phyloP scores from a whole-genome alignment of 2,797 vertebrate genomes.

The Allochrocebus solatus region DNA sequence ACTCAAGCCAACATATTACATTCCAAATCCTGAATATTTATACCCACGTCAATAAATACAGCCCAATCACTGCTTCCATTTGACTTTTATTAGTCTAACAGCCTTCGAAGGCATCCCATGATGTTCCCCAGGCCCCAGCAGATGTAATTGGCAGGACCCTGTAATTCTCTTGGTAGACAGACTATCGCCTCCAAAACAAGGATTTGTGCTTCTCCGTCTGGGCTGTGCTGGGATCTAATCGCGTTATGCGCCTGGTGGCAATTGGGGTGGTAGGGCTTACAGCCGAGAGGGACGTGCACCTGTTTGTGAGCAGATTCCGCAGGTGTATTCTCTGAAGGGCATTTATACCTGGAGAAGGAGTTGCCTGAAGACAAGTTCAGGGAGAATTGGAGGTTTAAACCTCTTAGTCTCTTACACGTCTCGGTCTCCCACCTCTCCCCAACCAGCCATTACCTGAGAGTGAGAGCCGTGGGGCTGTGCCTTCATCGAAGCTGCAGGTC shows the following conservation, averaged over 20 bases:
- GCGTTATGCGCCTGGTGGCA: background rate
- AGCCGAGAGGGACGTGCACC: background rate
- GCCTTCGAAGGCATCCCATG: background rate
- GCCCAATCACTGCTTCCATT: background rate
- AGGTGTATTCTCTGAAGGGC: background rate
- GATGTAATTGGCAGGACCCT: background rate
- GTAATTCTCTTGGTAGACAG: background rate
- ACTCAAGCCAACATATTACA: background rate
- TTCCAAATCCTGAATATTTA: background rate
- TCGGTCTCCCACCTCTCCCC: too few relatives aligned
- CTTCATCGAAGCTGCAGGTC: too few relatives aligned
- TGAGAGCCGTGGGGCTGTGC: background rate
- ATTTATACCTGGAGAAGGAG: background rate
- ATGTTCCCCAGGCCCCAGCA: background rate
- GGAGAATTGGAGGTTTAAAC: background rate
- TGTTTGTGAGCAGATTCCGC: background rate
- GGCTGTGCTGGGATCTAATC: background rate
- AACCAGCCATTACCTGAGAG: background rate
- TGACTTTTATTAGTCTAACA: background rate
- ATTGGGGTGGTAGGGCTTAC: background rate
- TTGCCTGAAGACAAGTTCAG: background rate
- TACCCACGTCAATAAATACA: background rate
- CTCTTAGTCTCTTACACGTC: background rate
- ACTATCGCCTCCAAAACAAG: background rate
- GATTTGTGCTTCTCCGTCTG: background rate